Evolutionary conservation across 2,797 vertebrate genomes (phyloP), one percentile per base, ranked within the genome.

Genomic region (Lagodon rhomboides): DNA sequence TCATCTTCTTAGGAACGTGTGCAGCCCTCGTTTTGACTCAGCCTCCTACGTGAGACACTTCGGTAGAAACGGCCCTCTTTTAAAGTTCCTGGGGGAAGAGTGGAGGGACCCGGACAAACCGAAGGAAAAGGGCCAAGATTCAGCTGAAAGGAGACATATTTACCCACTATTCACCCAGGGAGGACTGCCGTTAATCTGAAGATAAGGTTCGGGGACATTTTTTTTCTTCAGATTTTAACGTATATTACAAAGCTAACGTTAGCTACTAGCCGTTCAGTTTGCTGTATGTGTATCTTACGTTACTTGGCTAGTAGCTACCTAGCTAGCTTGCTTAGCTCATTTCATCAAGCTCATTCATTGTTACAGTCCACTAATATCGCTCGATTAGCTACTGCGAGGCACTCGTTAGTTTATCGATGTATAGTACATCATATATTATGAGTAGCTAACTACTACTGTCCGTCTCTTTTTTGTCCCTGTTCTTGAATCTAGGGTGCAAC

Each of bases 11-110:
- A 73, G 62, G 81, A 82, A 69, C 16, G n/a, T 12, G 69, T 75
- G 83, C 68, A 43, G 79, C 1, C 20, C 22, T 66, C 63, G 12
- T 63, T 74, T 88, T 55, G 85, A 46, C 25, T 82, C 90, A 50
- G 72, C 92, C 92, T 82, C 80, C 75, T 69, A 43, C 65, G 86
- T 79, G 77, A 82, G 89, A 80, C 61, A 9, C 66, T 71, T 66
- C 66, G 64, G 61, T 68, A n/a, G 58, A 85, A 83, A 84, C 91
- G 91, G 92, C 90, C 93, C 85, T 94, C 82, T 93, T 70, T 91
- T 90, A 91, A 95, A 95, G 93, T 95, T 95, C 91, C 91, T 86
- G 84, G 92, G 91, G 86, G 85, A 89, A 92, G 88, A 90, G 90
- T 68, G 73, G 82, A 79, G 76, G 86, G 82, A 83, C 68, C 85